Conservation (phyloP, 1,140 invertebrate species). For the Zaprionus tsacasi region DNA sequence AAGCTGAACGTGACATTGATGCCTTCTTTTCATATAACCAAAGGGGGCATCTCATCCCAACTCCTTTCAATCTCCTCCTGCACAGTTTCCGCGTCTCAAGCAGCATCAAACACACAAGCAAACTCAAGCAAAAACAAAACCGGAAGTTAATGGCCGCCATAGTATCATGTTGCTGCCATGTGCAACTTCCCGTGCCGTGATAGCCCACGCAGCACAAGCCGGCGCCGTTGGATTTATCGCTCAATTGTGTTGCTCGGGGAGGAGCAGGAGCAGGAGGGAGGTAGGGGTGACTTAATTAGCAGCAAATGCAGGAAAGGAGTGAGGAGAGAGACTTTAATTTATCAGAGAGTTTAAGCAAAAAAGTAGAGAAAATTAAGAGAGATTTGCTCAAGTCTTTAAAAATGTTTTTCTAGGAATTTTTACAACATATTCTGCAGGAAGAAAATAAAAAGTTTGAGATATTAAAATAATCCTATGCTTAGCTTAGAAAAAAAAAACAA, state of each 20-base stretch:
- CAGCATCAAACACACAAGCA: constrained; percentile 10
- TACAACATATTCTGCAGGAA: too few species aligned
- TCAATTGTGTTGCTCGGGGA: constrained; percentile 36
- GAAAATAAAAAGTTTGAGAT: too few species aligned
- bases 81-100: constrained; percentile 74
- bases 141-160: constrained; percentile 38
- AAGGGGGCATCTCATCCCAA: not conserved
- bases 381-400: too few species aligned
- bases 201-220: constrained; percentile 58
- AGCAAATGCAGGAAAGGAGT: not conserved
- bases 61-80: constrained; percentile 22
- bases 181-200: constrained; percentile 69
- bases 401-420: too few species aligned
- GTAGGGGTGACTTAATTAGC: constrained; percentile 59
- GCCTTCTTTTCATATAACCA: constrained; percentile 66
- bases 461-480: too few species aligned
- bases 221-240: constrained; percentile 64
- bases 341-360: not conserved
- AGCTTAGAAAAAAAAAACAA: too few species aligned
- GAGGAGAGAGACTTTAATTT: not conserved
- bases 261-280: not conserved
- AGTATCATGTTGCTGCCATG: constrained; percentile 56
- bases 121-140: not conserved
- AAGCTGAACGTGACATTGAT: constrained; percentile 83
- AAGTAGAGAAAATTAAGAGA: not conserved